Conservation (phyloP, 2,888 invertebrate genomes). For the Baronia brevicornis region DNA sequence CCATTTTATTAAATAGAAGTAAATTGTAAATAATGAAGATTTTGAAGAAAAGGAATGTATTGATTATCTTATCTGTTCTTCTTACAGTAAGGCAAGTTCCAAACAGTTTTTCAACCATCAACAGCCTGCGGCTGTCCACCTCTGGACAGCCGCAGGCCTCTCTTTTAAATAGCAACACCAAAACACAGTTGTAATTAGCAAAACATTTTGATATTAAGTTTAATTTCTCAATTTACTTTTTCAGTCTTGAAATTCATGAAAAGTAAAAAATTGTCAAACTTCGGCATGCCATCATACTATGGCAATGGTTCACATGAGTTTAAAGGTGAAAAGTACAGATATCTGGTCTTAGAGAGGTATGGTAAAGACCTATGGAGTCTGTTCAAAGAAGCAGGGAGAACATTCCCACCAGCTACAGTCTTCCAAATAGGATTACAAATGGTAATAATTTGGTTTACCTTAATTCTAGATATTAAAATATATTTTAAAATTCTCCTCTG, state of each 20-base stretch:
- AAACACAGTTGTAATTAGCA: no score
- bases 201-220: no score
- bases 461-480: constrained; percentile 4
- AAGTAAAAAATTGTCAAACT: constrained; percentile 77
- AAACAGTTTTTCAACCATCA: no score
- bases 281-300: constrained; percentile 91
- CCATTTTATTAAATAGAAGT: no score
- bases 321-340: constrained; percentile 87
- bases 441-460: constrained; percentile 56
- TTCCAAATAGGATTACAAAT: constrained; percentile 89
- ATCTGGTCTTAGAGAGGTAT: constrained; percentile 92
- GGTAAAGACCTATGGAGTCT: constrained; percentile 89
- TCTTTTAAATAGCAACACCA: no score
- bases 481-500: neutral
- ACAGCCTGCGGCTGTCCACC: no score
- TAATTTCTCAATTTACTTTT: constrained; percentile 24
- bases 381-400: constrained; percentile 79
- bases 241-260: constrained; percentile 83
- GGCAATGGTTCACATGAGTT: constrained; percentile 89
- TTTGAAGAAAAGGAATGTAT: no score
- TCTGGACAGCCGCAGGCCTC: no score
- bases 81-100: no score
- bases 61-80: no score
- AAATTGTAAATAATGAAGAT: no score
- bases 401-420: constrained; percentile 83